Evolutionary conservation across 2,113 vertebrate species (phyloP), one percentile per base, ranked within the genome.

Genomic region (Hiodon alosoides): DNA sequence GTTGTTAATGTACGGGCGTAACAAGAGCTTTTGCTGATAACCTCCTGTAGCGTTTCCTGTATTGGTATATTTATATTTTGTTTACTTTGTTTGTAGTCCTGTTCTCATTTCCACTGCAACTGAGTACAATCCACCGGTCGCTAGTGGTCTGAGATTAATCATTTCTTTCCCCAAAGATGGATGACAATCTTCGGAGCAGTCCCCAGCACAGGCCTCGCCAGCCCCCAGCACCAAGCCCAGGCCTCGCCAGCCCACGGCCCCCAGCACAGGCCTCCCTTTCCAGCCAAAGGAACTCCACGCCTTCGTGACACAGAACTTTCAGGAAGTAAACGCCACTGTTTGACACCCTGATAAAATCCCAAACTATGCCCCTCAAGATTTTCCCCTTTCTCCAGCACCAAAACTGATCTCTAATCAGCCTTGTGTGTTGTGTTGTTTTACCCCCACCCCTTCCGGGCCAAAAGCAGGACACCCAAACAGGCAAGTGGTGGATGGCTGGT

Each of bases 171-270:
- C 81, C 87, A 57, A 87, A 99, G 97, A 99, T 99, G 97, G 96
- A 99, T 73, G 92, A 97, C 85, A 98, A 96, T 80, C 94, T 99
- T 79, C 96, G 96, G 79, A 97, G 93, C 86, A 99, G 96, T 80
- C 97, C 97, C 75, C 95, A 98, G 69, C 96, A 96, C 86, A 94
- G 92, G 78, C 92, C 94, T 70, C 92, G 92, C 78, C 94, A 92
- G 81, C 82, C 93, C 57, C 57, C 94, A 82, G 95, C 94, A 84
- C 84, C n/a, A n/a, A 98, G 69, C 96, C 96, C 86, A 94, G 92
- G 78, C 92, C 94, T 70, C 92, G 92, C 78, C 94, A 92, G 81
- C 82, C 93, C 57, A n/a, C n/a, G n/a, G n/a, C 91, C 90, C 0
- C 88, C 94, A 82, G 95, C 94, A 84, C 84, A 93, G 81, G 88